Conservation (phyloP, 2,113 vertebrate genomes). For the Pao palembangensis region DNA sequence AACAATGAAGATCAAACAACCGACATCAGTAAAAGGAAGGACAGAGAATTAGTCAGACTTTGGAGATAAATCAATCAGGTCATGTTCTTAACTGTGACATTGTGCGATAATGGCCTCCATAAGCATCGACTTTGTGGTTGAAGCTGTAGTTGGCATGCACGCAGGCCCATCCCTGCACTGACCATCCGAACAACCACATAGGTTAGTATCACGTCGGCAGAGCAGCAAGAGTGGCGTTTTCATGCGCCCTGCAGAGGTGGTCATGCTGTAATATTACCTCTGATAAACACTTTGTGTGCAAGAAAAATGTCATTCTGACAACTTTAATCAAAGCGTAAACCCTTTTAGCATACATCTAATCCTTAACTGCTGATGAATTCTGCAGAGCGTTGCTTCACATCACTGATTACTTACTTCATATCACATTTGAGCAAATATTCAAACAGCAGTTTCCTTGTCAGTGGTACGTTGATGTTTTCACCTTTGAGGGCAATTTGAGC, state of each 20-base stretch:
- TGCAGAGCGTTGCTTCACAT: too few relatives aligned
- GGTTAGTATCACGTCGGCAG: not conserved
- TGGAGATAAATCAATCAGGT: conserved; percentile 42
- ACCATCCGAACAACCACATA: conserved; percentile 5
- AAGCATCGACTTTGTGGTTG: conserved; percentile 28
- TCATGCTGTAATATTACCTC: too few relatives aligned
- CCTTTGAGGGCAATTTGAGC: not conserved
- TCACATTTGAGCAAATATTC: conserved; percentile 1
- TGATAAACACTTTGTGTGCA: too few relatives aligned
- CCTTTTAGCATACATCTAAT: too few relatives aligned
- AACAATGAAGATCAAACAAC: conserved; percentile 29
- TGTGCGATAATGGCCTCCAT: conserved; percentile 39
- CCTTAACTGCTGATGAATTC: too few relatives aligned
- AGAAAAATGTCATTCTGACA: too few relatives aligned
- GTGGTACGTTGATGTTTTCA: not conserved
- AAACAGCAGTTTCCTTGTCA: not conserved
- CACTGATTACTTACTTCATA: too few relatives aligned
- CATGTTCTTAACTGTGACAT: conserved; percentile 25
- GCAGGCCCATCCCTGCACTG: not conserved
- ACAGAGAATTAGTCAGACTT: conserved; percentile 41
- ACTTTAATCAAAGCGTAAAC: too few relatives aligned
- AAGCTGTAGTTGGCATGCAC: conserved; percentile 4
- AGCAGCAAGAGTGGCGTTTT: not conserved
- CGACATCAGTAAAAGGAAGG: conserved; percentile 23
- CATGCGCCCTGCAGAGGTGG: too few relatives aligned